Percentiles rank a stretch among this genome's conserved stretches.
These are phyloP conservation scores for Macquaria ambigua DNA, from an alignment of 2,113 vertebrate species.

Conservation along the genomic window DNA sequence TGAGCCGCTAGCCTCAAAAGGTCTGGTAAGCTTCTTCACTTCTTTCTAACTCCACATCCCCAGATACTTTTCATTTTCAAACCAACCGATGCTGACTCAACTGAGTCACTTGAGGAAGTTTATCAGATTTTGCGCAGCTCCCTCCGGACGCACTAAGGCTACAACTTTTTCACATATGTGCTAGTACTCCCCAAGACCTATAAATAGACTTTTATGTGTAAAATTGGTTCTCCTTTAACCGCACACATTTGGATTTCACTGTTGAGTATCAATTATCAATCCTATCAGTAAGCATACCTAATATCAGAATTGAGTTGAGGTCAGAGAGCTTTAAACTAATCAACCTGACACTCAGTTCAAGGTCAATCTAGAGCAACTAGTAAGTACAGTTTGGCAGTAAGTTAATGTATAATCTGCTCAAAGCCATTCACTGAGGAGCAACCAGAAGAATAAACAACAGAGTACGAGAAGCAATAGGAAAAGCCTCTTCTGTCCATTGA, in stretches of 20 bases:
- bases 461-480: background rate
- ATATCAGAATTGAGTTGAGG: background rate
- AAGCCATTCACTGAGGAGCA: constrained; percentile 11
- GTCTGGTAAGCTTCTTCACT: background rate
- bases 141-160: background rate
- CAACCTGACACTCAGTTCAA: constrained; percentile 3
- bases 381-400: background rate
- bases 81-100: background rate
- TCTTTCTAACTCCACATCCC: background rate
- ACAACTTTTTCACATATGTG: background rate
- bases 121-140: background rate
- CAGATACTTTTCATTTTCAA: background rate
- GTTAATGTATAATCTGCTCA: constrained; percentile 55
- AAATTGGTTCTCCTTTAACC: background rate
- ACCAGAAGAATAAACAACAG: background rate
- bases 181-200: background rate
- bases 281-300: background rate
- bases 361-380: constrained; percentile 11
- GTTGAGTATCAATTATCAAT: background rate
- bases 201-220: background rate
- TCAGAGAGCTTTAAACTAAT: constrained; percentile 15
- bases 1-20: background rate
- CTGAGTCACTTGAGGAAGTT: background rate
- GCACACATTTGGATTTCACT: background rate
- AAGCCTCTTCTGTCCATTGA: background rate